phyloP scores from a whole-genome alignment of 2,797 vertebrate genomes.

The Lindbergichthys nudifrons region DNA sequence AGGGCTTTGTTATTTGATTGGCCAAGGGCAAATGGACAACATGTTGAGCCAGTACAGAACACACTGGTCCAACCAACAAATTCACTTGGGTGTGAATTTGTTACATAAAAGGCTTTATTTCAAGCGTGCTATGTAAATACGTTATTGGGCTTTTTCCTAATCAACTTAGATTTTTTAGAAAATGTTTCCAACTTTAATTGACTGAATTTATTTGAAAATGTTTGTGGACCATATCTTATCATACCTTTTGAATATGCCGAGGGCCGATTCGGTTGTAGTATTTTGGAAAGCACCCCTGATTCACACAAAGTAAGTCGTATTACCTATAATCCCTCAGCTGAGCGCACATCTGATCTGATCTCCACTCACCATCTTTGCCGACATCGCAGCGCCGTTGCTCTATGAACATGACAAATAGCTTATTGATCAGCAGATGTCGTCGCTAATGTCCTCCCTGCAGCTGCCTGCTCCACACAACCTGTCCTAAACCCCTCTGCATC shows the following conservation, averaged over 20 bases:
- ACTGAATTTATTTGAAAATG: no score
- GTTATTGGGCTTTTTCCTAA: no score
- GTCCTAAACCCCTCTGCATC: conserved; percentile 36
- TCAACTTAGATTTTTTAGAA: no score
- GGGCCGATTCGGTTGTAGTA: no score
- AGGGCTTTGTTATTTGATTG: not conserved
- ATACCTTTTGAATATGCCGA: no score
- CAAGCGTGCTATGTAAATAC: no score
- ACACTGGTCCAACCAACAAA: conserved; percentile 15
- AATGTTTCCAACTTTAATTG: no score
- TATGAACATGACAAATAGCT: conserved; percentile 74
- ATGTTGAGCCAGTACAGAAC: conserved; percentile 2
- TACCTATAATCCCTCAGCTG: conserved; percentile 57
- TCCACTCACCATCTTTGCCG: conserved; percentile 25
- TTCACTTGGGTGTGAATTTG: no score
- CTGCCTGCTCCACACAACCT: conserved; percentile 53
- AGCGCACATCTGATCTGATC: conserved; percentile 55
- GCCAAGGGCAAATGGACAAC: conserved; percentile 19
- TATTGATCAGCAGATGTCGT: conserved; percentile 79
- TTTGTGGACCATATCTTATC: no score
- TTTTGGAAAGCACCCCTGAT: no score
- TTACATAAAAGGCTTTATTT: no score
- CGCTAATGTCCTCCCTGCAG: conserved; percentile 64
- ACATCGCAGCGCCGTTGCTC: conserved; percentile 10
- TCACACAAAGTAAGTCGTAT: conserved; percentile 55